Evolutionary conservation across 2,797 vertebrate genomes (phyloP).

Genomic region (Argentina silus): DNA sequence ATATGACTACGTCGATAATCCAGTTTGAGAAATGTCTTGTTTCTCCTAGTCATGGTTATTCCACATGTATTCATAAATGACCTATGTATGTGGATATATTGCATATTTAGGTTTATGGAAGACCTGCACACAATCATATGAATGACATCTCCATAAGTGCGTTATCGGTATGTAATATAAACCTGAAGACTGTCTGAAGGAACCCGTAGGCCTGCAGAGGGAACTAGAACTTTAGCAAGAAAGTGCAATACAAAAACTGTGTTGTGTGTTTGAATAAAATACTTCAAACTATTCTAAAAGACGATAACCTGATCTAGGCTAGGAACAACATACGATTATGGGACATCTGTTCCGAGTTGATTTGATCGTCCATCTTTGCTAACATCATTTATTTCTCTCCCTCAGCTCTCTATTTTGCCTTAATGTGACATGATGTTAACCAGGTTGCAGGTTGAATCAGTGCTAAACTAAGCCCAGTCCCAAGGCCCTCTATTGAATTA

Average conservation of each 20-base stretch:
- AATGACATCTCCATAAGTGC: slow-evolving; percentile 47
- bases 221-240: slow-evolving; percentile 15
- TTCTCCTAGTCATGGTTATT: slow-evolving; percentile 41
- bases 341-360: slow-evolving; percentile 12
- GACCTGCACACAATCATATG: slow-evolving; percentile 47
- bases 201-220: slow-evolving; percentile 7
- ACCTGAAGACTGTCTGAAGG: slow-evolving; percentile 13
- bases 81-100: slow-evolving; percentile 42
- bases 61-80: slow-evolving; percentile 22
- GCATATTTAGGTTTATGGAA: slow-evolving; percentile 29
- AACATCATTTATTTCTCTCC: slow-evolving; percentile 2
- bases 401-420: slow-evolving; percentile 60
- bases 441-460: slow-evolving; percentile 9
- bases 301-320: neutral
- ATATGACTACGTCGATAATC: slow-evolving; percentile 10
- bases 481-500: slow-evolving; percentile 5
- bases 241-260: slow-evolving; percentile 1
- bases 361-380: slow-evolving; percentile 27
- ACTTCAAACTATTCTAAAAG: neutral
- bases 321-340: neutral
- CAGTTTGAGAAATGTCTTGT: slow-evolving; percentile 28
- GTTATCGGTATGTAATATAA: slow-evolving; percentile 44
- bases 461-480: slow-evolving; percentile 15
- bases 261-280: neutral
- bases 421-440: slow-evolving; percentile 58